A percentile compares a stretch with the other conserved stretches of the same genome.
Evolutionary conservation across 2,113 vertebrate genomes (phyloP).

Genomic region (Athene noctua): DNA sequence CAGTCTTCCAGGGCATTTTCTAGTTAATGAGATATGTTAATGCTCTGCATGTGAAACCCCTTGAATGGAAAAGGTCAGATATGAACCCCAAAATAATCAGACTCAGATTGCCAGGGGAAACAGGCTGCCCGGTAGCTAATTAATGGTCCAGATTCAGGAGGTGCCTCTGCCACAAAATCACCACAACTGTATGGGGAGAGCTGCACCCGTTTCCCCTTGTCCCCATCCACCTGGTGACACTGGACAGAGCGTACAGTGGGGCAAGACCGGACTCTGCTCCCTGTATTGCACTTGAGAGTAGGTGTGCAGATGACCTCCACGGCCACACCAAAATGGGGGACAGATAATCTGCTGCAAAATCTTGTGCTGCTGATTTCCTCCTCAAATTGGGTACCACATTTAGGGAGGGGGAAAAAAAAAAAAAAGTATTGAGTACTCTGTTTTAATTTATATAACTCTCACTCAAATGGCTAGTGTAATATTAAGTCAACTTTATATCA

Average conservation of each 20-base stretch:
- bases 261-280: not conserved
- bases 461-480: not conserved
- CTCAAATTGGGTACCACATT: not conserved
- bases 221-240: not conserved
- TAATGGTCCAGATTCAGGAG: not conserved
- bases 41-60: not conserved
- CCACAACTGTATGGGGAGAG: not conserved
- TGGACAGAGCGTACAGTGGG: rapidly evolving
- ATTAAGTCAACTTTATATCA: not conserved
- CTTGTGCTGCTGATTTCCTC: not conserved
- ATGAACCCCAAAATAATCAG: not conserved
- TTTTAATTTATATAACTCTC: not conserved
- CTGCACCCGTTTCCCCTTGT: rapidly evolving
- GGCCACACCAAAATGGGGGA: not conserved
- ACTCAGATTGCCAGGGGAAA: not conserved
- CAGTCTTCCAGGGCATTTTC: not conserved
- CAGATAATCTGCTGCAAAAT: not conserved
- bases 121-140: not conserved
- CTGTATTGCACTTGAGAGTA: not conserved
- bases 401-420: not conserved
- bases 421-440: not conserved
- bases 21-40: not conserved
- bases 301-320: not conserved
- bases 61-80: not conserved
- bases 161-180: not conserved